These are phyloP conservation scores for Canis aureus DNA, from an alignment of 2,113 vertebrate genomes.

Conservation along the genomic window DNA sequence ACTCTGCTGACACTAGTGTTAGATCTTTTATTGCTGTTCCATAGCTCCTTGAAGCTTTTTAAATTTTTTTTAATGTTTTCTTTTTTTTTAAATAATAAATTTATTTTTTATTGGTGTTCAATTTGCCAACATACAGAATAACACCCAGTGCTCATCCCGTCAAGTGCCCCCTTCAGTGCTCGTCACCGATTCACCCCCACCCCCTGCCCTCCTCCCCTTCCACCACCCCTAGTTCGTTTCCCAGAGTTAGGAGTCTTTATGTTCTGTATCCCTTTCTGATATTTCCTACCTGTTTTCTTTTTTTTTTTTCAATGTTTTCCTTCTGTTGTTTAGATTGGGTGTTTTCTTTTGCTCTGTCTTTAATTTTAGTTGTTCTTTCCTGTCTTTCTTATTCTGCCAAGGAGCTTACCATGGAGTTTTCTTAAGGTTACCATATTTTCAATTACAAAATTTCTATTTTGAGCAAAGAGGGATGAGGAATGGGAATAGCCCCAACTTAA, in stretches of 20 bases:
- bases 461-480: background rate
- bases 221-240: no score
- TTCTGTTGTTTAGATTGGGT: background rate
- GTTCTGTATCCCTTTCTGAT: no score
- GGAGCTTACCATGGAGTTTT: background rate
- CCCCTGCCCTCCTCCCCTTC: no score
- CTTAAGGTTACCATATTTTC: background rate
- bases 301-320: background rate
- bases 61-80: background rate
- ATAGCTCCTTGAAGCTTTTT: background rate
- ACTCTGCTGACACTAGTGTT: background rate
- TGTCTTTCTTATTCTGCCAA: background rate
- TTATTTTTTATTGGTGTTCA: no score
- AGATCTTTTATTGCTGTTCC: background rate
- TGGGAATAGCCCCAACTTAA: background rate
- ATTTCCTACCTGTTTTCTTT: no score
- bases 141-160: no score
- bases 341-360: background rate
- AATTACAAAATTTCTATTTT: constrained; percentile 34
- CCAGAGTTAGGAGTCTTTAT: no score
- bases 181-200: no score
- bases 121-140: no score
- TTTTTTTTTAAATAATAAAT: background rate
- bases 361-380: background rate
- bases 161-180: no score